phyloP scores from a whole-genome alignment of 2,888 invertebrate species.

The Zhuqinia jingwanae region DNA sequence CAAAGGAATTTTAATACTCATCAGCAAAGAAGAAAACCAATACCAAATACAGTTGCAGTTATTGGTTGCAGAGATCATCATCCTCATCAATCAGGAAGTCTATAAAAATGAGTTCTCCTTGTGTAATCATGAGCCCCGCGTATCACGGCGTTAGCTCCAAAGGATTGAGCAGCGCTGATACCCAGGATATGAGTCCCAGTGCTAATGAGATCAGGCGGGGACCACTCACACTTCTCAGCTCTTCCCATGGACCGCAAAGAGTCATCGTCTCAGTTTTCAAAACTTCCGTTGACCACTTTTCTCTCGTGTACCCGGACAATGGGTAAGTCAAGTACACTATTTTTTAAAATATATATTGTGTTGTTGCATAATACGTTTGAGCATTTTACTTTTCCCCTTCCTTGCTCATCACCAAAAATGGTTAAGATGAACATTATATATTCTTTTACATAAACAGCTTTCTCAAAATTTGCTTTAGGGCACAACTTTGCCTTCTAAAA shows the following conservation, averaged over 20 bases:
- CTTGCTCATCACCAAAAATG: no score
- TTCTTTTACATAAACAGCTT: neutral
- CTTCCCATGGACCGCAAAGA: conserved; percentile 75
- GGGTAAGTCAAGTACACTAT: conserved; percentile 60
- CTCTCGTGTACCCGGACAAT: conserved; percentile 78
- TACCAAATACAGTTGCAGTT: neutral
- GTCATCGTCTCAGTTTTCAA: conserved; percentile 76
- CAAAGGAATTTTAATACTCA: conserved; percentile 40
- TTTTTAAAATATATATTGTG: neutral
- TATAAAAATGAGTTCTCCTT: conserved; percentile 77
- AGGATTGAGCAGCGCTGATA: conserved; percentile 56
- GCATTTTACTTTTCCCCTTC: no score
- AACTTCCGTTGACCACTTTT: conserved; percentile 78
- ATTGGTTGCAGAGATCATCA: conserved; percentile 23
- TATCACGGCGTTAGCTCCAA: conserved; percentile 68
- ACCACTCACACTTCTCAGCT: conserved; percentile 76
- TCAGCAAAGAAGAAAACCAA: no score
- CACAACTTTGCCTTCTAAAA: neutral
- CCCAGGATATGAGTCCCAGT: conserved; percentile 67
- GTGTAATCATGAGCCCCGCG: conserved; percentile 74
- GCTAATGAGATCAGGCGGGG: conserved; percentile 77
- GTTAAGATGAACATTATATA: no score
- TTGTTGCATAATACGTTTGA: no score
- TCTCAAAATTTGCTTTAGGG: conserved; percentile 14
- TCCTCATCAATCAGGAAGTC: conserved; percentile 37